Base-by-base conservation (phyloP, 2,888 invertebrate genomes). In the Theretra japonica region DNA sequence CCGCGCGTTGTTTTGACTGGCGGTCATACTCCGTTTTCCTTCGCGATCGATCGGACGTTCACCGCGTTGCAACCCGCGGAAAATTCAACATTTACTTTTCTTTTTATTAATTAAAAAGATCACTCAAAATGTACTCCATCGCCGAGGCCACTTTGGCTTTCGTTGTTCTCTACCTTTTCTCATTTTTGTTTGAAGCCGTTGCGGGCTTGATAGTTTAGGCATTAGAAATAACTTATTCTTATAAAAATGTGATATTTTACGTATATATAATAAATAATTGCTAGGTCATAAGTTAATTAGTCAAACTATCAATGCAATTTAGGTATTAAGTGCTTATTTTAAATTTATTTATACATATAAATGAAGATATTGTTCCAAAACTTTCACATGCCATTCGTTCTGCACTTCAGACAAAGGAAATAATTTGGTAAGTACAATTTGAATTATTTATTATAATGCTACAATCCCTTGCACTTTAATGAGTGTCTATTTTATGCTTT, bases 121-220 rank as follows among this genome's bases (percentile, higher is more conserved):
- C 59, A 75, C 83, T 80, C 79, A 89, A 89, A 90, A 94, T 94
- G 94, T 90, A 94, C 86, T 90, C 94, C 73, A 89, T 94, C 77
- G 94, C 94, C 76, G 94, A 94, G 86, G 94, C 90, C 73, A 94
- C 94, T 72, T 80, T 94, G 75, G 94, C 94, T 76, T 93, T 94
- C 76, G 81, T 90, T 68, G 92, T 94, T 75, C 87, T 94, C 11
- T 94, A 94, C 77, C 83, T 94, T 68, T 94, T 94, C 81, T 94
- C 94, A 72, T 90, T 94, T 73, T 80, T 94, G 56, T 94, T 94
- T 75, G 94, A 94, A 83, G 93, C 92, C 53, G 94, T 94, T 73
- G 90, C 93, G 78, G 93, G 92, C 74, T 86, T 94, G 78, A 90
- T 93, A 76, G 88, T 87, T 57, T 94, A 92, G 79, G 71, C 75